These are phyloP conservation scores for Meloidogyne floridensis DNA, from an alignment of 1,140 invertebrate genomes.

Conservation along the genomic window DNA sequence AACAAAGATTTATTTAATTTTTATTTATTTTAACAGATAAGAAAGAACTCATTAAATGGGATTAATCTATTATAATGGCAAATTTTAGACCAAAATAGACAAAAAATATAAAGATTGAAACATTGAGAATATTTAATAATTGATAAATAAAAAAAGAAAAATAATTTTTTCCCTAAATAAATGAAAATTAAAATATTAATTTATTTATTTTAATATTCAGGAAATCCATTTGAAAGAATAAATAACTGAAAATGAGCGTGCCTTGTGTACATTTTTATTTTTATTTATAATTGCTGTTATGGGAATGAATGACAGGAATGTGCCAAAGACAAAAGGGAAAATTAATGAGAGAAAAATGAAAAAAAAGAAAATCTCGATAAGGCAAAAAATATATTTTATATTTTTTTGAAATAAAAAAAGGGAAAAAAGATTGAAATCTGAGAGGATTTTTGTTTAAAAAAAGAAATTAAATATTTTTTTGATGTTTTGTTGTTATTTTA, in stretches of 20 bases:
- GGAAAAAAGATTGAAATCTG: neutral
- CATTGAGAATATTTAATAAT: too few species aligned
- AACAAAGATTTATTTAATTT: too few species aligned
- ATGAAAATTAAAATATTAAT: neutral
- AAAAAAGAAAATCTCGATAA: neutral
- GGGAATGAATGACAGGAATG: neutral
- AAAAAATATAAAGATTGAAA: too few species aligned
- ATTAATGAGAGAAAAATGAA: neutral
- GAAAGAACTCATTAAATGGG: too few species aligned
- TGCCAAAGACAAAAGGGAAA: neutral
- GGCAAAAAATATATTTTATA: neutral
- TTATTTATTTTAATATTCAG: too few species aligned
- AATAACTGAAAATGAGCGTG: neutral
- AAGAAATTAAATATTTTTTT: neutral
- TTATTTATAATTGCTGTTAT: neutral
- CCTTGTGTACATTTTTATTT: neutral
- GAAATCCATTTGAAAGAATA: neutral
- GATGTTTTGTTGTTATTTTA: too few species aligned
- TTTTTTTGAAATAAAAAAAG: neutral
- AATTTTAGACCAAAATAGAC: too few species aligned
- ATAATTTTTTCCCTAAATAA: neutral
- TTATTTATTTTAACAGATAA: too few species aligned
- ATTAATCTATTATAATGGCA: too few species aligned
- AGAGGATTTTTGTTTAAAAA: neutral
- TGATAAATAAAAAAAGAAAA: neutral